Base-by-base conservation (phyloP, 2,797 vertebrate species). In the Sciurus vulgaris region DNA sequence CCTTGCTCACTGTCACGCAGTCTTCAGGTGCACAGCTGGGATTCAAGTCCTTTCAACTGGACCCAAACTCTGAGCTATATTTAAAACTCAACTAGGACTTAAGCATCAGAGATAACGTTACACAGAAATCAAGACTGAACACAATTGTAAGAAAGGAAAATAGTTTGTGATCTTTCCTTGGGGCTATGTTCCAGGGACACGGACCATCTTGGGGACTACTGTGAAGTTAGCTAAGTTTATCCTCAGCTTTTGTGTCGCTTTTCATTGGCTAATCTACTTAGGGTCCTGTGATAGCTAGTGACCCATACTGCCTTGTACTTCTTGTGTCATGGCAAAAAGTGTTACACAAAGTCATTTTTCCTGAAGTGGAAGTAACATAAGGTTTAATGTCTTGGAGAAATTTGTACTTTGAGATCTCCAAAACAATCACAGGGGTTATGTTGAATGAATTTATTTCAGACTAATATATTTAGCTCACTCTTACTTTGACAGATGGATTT, bases 401-500 rank as follows among this genome's bases (percentile, higher is more conserved):
- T 91, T 73, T 79, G 20, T n/a, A 67, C 49, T 94, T 97, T 94
- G 78, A 22, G 10, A 26, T 79, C 61, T 54, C 72, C 65, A 74
- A 61, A 93, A 70, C 86, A 85, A 79, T 78, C 33, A 51, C 51
- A 67, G 35, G 47, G 14, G 4, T 79, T 94, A 84, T 84, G 15
- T 86, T 93, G 94, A 88, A 93, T 91, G 2, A 91, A 70, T 96
- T 44, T 69, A 24, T 78, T 73, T 69, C 38, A 81, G 20, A 74
- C 14, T 69, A 38, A 35, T 7, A 15, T 13, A 72, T 82, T 38
- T 47, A 13, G 18, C 15, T 26, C 9, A 24, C 7, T 72, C 56
- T 70, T 83, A 83, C 3, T 49, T 5, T 86, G 72, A 79, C 17
- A 67, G 49, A 92, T 18, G 24, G 26, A 22, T 56, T 24, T 35